These are phyloP conservation scores for Nanger granti DNA, from an alignment of 2,113 vertebrate species.

Conservation along the genomic window DNA sequence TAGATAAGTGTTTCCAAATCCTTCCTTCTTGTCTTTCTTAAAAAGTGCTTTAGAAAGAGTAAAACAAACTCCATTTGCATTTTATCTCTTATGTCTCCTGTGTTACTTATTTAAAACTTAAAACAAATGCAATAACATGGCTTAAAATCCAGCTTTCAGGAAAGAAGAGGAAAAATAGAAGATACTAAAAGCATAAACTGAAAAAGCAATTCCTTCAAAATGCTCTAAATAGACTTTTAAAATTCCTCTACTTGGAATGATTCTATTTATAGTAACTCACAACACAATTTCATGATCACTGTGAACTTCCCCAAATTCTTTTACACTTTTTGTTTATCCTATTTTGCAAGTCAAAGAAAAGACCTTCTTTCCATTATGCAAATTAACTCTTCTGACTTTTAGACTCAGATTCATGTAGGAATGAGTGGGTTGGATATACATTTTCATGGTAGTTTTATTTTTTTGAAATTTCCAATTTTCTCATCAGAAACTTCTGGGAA, in stretches of 20 bases:
- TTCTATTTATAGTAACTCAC: neutral
- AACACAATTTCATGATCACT: neutral
- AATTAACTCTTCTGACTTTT: neutral
- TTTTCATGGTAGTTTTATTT: neutral
- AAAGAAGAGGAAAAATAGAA: neutral
- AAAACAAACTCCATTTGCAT: neutral
- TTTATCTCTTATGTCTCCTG: neutral
- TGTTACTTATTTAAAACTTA: neutral
- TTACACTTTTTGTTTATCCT: neutral
- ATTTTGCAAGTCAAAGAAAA: neutral
- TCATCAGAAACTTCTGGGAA: neutral
- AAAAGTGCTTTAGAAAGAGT: neutral
- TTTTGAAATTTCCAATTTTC: neutral
- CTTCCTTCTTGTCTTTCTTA: neutral
- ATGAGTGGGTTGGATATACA: neutral
- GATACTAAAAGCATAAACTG: neutral
- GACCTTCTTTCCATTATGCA: neutral
- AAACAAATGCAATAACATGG: neutral
- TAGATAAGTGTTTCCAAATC: neutral
- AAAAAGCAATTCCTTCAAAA: neutral
- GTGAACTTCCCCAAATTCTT: neutral
- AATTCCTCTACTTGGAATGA: neutral
- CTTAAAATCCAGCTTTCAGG: neutral
- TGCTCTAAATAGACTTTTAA: neutral
- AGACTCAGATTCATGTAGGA: neutral